A percentile compares a stretch with the other conserved stretches of the same genome.
Evolutionary conservation across 37 sponge, comb jelly and placozoan species (phyloP).

Genomic region (Eunapius fragilis): DNA sequence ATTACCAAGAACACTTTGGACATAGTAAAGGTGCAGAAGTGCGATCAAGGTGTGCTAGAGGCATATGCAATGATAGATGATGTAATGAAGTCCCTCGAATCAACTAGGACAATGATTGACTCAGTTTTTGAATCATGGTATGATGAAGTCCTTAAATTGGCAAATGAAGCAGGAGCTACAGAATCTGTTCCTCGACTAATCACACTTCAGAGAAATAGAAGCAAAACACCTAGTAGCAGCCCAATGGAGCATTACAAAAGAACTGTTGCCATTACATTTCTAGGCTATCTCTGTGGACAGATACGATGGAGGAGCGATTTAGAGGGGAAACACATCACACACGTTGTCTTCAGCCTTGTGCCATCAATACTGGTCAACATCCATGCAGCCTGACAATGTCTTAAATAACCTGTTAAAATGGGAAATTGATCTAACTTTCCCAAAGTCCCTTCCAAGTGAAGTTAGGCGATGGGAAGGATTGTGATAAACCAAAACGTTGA

Average conservation of each 20-base stretch:
- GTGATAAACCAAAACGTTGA: neutral
- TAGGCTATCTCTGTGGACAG: conserved; percentile 31
- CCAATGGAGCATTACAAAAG: conserved; percentile 49
- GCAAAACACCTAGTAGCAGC: neutral
- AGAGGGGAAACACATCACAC: conserved; percentile 20
- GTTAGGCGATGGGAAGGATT: conserved; percentile 44
- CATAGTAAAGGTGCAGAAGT: conserved; percentile 39
- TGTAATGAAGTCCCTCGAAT: conserved; percentile 14
- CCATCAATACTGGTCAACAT: conserved; percentile 13
- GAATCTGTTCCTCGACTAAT: conserved; percentile 42
- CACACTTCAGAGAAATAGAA: conserved; percentile 26
- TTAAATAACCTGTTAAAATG: conserved; percentile 10
- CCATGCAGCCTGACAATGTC: neutral
- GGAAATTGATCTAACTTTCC: conserved; percentile 30
- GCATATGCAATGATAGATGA: conserved; percentile 34
- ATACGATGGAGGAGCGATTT: conserved; percentile 20
- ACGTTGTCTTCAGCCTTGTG: conserved; percentile 21
- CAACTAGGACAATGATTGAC: conserved; percentile 30
- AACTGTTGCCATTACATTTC: conserved; percentile 36
- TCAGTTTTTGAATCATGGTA: conserved; percentile 35
- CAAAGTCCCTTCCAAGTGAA: conserved; percentile 45
- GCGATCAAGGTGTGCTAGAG: conserved; percentile 41
- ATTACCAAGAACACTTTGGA: conserved; percentile 44
- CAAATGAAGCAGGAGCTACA: conserved; percentile 15
- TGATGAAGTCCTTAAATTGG: conserved; percentile 34